Evolutionary conservation across 1,140 invertebrate species (phyloP), one percentile per base, ranked within the genome.

Genomic region (Cecropterus lyciades): DNA sequence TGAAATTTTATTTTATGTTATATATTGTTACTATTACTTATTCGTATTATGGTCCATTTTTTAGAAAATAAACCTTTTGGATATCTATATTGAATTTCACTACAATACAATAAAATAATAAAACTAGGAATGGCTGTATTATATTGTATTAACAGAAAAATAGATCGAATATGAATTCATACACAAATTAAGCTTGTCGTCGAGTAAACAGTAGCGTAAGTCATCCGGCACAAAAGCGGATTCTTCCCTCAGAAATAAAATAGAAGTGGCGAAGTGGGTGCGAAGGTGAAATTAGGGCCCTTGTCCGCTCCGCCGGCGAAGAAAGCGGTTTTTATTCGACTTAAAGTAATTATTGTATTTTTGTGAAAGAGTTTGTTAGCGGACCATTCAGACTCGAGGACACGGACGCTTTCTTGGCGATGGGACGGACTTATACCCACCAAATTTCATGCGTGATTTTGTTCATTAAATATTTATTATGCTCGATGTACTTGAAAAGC

Each of bases 281-380:
- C 69, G 72, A 78, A 85, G 82, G 83, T 84, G 80, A 79, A 86
- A 89, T 88, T 84, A 88, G 78, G 72, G 64, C 62, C 69, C 78
- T 86, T 87, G 82, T 80, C 68, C 68, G 63, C 37, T 60, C 24
- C 49, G 55, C 33, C 15, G 53, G 48, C 65, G 49, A 84, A 86
- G 83, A 89, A 87, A 84, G 83, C 80, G 75, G 79, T 89, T 91
- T 91, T 90, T 91, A 90, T 88, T 85, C 78, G 79, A 75, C 84
- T 82, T 89, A 89, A 91, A 91, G 89, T 91, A 91, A 91, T 91
- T 91, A 91, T 91, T 89, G 82, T 89, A 85, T 89, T 89, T 89
- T 89, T 91, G 82, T 89, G 80, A 89, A 91, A 89, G 89, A 89
- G 89, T 91, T 91, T 91, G 87, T 91, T 91, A 91, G 89, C 84